Evolutionary conservation across 1,140 invertebrate genomes (phyloP), one percentile per base, ranked within the genome.

Genomic region (Cecropterus lyciades): DNA sequence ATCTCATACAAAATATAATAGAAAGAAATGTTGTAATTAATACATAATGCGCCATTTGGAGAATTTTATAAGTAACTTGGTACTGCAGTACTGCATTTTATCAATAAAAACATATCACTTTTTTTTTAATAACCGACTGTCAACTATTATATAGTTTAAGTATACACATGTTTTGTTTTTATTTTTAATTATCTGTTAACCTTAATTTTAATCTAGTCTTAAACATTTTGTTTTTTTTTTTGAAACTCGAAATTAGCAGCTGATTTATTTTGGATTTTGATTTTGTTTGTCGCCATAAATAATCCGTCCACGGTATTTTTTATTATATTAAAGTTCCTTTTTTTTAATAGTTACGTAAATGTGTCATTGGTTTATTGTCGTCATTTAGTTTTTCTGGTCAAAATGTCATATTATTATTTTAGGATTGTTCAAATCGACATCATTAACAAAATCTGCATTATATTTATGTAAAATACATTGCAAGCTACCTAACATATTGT

Each of bases 191-290:
- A 20, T 65, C 48, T 67, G 60, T 70, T 71, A 70, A 48, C 40
- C 51, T 33, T 70, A 64, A 51, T 64, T 46, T 14, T 65, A 65
- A 65, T 70, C 65, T 74, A 73, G 68, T 71, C 62, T 42, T 56
- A 63, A 48, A 53, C 3, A 7, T 1, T 66, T 68, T 66, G 67
- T 70, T 43, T 56, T 65, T 56, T 15, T n/a, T 37, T 46, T 17
- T 46, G 0, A 55, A 17, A 65, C 10, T 46, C 10, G 11, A 37
- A 37, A 56, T 48, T 68, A 53, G 53, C 65, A 67, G 49, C 59
- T 57, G 42, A 27, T 9, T 17, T 46, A 15, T 15, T 46, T 46
- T 46, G 9, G 10, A 20, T 45, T 46, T 24, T 20, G 10, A n/a
- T 46, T 59, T 37, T n/a, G 46, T 60, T 37, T 60, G 45, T 60